A percentile compares a stretch with the other conserved stretches of the same genome.
These are phyloP conservation scores for Poeciliopsis prolifica DNA, from an alignment of 2,113 vertebrate species.

Conservation along the genomic window DNA sequence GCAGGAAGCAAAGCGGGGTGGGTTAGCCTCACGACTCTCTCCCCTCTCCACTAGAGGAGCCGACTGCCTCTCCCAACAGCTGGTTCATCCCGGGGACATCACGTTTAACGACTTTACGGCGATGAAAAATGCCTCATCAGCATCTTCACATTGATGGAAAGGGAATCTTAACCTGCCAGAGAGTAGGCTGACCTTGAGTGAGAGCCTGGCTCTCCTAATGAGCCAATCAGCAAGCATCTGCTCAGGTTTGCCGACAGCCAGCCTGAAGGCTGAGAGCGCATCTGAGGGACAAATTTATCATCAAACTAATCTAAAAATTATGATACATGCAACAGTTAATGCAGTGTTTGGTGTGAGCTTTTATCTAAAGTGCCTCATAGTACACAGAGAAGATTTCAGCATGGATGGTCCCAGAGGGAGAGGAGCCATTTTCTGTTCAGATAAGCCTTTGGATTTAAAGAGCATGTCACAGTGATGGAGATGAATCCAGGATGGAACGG, in stretches of 20 bases:
- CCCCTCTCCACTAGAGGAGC: constrained; percentile 27
- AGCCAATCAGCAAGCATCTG: constrained; percentile 47
- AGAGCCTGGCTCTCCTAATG: constrained; percentile 24
- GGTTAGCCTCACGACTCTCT: neutral
- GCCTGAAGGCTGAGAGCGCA: neutral
- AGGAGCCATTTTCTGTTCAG: constrained; percentile 9
- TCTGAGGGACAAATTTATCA: constrained; percentile 8
- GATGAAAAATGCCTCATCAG: constrained; percentile 51
- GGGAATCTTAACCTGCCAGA: constrained; percentile 19
- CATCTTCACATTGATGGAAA: constrained; percentile 35
- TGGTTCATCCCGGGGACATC: constrained; percentile 47
- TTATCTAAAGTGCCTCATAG: constrained; percentile 36
- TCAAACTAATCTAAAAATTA: constrained; percentile 21
- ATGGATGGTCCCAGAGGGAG: constrained; percentile 6
- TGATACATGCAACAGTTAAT: constrained; percentile 30
- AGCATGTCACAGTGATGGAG: neutral
- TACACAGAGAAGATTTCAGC: neutral
- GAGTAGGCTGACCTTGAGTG: constrained; percentile 54
- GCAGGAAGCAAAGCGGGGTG: constrained; percentile 1
- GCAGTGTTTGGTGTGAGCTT: constrained; percentile 23
- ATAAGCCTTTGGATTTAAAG: constrained; percentile 7
- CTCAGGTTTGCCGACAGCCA: neutral
- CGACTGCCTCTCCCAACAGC: constrained; percentile 38
- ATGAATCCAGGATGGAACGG: neutral
- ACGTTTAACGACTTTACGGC: constrained; percentile 30